Percentiles rank a stretch among this genome's conserved stretches.
Conservation (phyloP, 1,140 invertebrate genomes). For the Parapsyche elsis region DNA sequence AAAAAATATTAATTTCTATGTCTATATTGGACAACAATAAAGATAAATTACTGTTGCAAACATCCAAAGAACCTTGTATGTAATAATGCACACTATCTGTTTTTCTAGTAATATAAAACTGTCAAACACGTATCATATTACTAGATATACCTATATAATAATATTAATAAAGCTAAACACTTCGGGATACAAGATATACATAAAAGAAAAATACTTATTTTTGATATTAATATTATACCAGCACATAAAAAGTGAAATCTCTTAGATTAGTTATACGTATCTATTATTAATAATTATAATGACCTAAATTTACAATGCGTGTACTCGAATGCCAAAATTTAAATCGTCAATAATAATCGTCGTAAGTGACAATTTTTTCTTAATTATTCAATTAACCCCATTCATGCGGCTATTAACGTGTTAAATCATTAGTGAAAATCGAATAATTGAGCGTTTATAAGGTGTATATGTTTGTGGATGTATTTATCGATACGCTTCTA, state of each 20-base stretch:
- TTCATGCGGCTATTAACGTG: neutral
- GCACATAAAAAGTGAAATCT: neutral
- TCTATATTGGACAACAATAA: no score
- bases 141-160: neutral
- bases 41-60: no score
- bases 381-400: neutral
- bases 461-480: neutral
- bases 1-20: no score
- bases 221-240: neutral
- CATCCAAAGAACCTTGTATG: constrained; percentile 20
- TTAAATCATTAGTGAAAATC: neutral
- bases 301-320: neutral
- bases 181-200: constrained; percentile 15
- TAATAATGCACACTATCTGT: neutral
- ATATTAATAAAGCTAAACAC: neutral
- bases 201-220: neutral
- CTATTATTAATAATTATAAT: neutral
- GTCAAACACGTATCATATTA: constrained; percentile 7
- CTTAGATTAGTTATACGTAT: neutral
- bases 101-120: constrained; percentile 30
- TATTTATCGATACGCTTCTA: neutral
- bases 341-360: neutral
- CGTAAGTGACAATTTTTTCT: neutral
- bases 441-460: neutral
- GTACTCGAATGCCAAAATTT: constrained; percentile 4